These are phyloP conservation scores for Aethina tumida DNA, from an alignment of 1,140 invertebrate species.

Conservation along the genomic window DNA sequence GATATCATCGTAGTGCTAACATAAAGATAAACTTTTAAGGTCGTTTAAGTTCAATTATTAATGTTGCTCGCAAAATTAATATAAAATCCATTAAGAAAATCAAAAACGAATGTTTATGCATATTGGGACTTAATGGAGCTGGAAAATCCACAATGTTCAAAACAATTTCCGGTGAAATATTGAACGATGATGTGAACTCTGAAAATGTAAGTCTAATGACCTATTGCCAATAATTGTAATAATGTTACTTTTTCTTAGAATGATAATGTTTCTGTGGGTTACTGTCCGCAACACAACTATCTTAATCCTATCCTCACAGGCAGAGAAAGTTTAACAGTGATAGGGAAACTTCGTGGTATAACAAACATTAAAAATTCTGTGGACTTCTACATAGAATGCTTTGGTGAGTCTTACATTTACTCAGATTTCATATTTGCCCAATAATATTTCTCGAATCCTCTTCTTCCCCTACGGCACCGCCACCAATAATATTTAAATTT, in stretches of 20 bases:
- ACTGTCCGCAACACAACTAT: conserved; percentile 65
- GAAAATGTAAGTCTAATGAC: conserved; percentile 1
- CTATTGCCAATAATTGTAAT: not conserved
- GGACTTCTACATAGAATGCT: conserved; percentile 42
- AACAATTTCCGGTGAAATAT: conserved; percentile 62
- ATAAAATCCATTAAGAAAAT: too few species aligned
- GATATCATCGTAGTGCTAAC: too few species aligned
- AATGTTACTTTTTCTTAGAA: conserved; percentile 3
- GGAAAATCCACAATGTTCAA: conserved; percentile 84
- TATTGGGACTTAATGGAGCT: conserved; percentile 70
- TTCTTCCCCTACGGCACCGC: too few species aligned
- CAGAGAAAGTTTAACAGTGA: conserved; percentile 56
- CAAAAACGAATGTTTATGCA: conserved; percentile 74
- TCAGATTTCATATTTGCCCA: not conserved
- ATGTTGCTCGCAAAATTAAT: too few species aligned
- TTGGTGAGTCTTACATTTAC: conserved; percentile 38
- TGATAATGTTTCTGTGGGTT: conserved; percentile 39
- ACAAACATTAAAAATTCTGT: conserved; percentile 35
- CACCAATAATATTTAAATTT: conserved; percentile 1
- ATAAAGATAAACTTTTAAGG: too few species aligned
- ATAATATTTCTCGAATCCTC: too few species aligned
- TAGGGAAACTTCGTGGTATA: conserved; percentile 55
- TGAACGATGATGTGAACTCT: conserved; percentile 15
- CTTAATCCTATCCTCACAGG: conserved; percentile 59
- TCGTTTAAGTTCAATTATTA: too few species aligned